Evolutionary conservation across 2,113 vertebrate genomes (phyloP).

Genomic region (Corythornis vintsioides): DNA sequence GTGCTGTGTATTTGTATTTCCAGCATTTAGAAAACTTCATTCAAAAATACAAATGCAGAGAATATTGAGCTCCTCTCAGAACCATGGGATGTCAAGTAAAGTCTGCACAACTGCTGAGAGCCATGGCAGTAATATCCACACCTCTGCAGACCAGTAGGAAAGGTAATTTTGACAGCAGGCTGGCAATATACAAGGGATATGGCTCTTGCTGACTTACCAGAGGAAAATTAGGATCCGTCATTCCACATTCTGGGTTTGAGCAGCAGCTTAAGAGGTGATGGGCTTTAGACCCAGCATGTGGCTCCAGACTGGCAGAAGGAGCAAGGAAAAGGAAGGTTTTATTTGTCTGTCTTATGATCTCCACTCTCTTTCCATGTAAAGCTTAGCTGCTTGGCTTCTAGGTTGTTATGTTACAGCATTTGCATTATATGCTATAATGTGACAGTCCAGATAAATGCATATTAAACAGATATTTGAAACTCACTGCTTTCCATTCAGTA

Average conservation of each 20-base stretch:
- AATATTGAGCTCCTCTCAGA: not conserved
- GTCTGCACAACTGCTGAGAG: not conserved
- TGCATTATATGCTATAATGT: not conserved
- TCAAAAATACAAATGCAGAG: not conserved
- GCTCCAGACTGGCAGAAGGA: not conserved
- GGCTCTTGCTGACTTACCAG: not conserved
- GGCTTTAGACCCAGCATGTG: not conserved
- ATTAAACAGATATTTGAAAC: not conserved
- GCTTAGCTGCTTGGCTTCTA: not conserved
- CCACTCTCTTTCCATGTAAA: not conserved
- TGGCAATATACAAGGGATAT: rapidly evolving
- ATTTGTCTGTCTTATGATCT: not conserved
- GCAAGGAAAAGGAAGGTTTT: not conserved
- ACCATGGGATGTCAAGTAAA: not conserved
- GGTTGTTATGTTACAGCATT: not conserved
- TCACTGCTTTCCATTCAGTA: not conserved
- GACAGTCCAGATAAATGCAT: not conserved
- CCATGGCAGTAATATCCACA: not conserved
- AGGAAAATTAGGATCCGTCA: not conserved
- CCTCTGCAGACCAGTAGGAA: not conserved
- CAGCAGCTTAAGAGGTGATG: not conserved
- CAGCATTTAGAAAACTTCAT: not conserved
- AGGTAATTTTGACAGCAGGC: not conserved
- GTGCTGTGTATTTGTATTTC: not conserved
- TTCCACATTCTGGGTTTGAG: not conserved